phyloP scores from a whole-genome alignment of 2,888 invertebrate genomes.

The Lithophane semibrunnea region DNA sequence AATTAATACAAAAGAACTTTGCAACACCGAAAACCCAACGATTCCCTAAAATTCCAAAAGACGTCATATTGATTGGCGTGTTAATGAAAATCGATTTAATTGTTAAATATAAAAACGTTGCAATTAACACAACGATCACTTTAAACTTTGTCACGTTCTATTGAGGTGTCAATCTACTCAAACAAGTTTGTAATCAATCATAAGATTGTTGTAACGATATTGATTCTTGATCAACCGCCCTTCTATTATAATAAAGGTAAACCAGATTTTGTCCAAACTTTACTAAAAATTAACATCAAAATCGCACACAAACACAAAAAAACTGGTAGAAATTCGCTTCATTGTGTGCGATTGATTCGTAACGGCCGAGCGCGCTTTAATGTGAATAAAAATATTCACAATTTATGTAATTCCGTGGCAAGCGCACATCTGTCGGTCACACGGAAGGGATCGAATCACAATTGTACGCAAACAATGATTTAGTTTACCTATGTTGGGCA shows the following conservation, averaged over 20 bases:
- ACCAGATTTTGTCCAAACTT: constrained; percentile 86
- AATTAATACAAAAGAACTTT: constrained; percentile 41
- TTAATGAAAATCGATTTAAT: constrained; percentile 66
- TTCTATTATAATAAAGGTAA: constrained; percentile 80
- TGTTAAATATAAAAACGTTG: constrained; percentile 71
- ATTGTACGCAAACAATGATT: constrained; percentile 74
- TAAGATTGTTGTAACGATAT: constrained; percentile 86
- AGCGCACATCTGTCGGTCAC: constrained; percentile 88
- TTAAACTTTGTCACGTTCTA: constrained; percentile 66
- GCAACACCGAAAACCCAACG: not conserved
- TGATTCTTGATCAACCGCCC: constrained; percentile 87
- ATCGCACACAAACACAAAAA: constrained; percentile 86
- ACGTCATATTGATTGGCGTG: constrained; percentile 53
- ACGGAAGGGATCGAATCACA: constrained; percentile 82
- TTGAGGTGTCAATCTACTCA: constrained; percentile 83
- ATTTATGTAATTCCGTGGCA: constrained; percentile 87
- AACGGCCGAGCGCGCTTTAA: constrained; percentile 89
- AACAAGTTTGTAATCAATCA: constrained; percentile 90
- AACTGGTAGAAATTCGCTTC: constrained; percentile 86
- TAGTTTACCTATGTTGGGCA: constrained; percentile 61
- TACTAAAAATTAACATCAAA: constrained; percentile 88
- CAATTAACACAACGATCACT: constrained; percentile 74
- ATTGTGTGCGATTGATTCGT: constrained; percentile 90
- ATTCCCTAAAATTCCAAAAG: constrained; percentile 32
- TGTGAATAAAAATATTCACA: constrained; percentile 89